Evolutionary conservation across 1,140 invertebrate genomes (phyloP).

Genomic region (Formica selysi): DNA sequence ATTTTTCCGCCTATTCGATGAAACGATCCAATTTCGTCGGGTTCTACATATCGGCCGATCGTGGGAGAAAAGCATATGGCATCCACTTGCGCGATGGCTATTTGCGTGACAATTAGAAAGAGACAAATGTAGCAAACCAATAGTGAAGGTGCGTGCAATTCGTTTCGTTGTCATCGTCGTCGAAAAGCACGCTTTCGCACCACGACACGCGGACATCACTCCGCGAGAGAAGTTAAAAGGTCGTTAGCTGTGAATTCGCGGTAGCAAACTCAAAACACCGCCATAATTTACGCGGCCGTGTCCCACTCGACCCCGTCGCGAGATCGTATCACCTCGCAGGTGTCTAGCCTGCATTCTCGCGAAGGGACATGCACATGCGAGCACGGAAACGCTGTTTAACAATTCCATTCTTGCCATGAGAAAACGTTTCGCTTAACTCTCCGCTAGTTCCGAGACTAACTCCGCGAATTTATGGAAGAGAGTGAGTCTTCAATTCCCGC

Average conservation of each 20-base stretch:
- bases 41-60: slow-evolving; percentile 13
- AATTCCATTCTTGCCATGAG: slow-evolving; percentile 66
- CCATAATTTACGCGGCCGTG: slow-evolving; percentile 73
- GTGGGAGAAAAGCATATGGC: slow-evolving; percentile 40
- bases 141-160: background rate
- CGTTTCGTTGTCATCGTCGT: slow-evolving; percentile 37
- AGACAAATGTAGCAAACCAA: slow-evolving; percentile 10
- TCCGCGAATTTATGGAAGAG: slow-evolving; percentile 46
- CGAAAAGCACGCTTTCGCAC: slow-evolving; percentile 14
- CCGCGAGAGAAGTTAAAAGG: slow-evolving; percentile 63
- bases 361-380: slow-evolving; percentile 54
- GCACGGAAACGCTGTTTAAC: slow-evolving; percentile 72
- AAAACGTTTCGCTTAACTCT: slow-evolving; percentile 67
- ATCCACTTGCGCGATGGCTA: background rate
- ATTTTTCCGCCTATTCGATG: slow-evolving; percentile 42
- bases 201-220: slow-evolving; percentile 28
- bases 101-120: slow-evolving; percentile 66
- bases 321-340: slow-evolving; percentile 72
- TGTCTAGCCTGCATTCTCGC: slow-evolving; percentile 65
- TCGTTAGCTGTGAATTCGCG: slow-evolving; percentile 71
- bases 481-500: slow-evolving; percentile 46
- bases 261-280: slow-evolving; percentile 63
- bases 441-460: slow-evolving; percentile 46
- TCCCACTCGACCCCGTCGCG: slow-evolving; percentile 73
- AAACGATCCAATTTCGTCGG: slow-evolving; percentile 62